Conservation (phyloP, 2,797 vertebrate genomes). For the Nyctalus aviator region DNA sequence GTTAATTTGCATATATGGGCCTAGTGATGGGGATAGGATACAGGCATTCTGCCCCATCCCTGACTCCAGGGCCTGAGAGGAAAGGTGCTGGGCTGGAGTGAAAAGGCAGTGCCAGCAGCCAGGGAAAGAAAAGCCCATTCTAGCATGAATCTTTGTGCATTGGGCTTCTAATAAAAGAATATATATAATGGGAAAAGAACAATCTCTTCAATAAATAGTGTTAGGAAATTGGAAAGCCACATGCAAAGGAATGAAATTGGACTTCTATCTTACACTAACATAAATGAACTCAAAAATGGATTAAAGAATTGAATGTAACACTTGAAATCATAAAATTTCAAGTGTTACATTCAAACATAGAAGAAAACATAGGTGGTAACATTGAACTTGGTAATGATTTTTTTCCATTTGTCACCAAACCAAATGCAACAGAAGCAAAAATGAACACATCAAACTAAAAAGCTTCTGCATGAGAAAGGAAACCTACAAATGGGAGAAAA, state of each 20-base stretch:
- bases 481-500: not conserved
- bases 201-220: not conserved
- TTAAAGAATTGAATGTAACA: not conserved
- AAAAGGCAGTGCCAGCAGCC: no score
- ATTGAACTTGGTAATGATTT: not conserved
- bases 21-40: no score
- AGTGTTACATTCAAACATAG: no score
- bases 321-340: not conserved
- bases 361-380: not conserved
- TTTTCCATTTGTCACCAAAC: not conserved
- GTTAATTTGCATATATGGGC: no score
- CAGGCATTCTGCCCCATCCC: no score
- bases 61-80: no score
- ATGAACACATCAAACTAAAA: not conserved
- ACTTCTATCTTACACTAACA: not conserved
- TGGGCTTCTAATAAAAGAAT: not conserved
- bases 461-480: not conserved
- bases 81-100: no score
- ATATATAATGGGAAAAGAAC: not conserved
- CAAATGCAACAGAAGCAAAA: not conserved
- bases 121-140: no score
- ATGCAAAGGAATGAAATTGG: not conserved
- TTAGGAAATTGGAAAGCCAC: not conserved
- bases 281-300: not conserved
- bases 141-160: no score